Percentiles rank a stretch among this genome's conserved stretches.
phyloP scores from a whole-genome alignment of 2,113 vertebrate species.

The Callaeas wilsoni region DNA sequence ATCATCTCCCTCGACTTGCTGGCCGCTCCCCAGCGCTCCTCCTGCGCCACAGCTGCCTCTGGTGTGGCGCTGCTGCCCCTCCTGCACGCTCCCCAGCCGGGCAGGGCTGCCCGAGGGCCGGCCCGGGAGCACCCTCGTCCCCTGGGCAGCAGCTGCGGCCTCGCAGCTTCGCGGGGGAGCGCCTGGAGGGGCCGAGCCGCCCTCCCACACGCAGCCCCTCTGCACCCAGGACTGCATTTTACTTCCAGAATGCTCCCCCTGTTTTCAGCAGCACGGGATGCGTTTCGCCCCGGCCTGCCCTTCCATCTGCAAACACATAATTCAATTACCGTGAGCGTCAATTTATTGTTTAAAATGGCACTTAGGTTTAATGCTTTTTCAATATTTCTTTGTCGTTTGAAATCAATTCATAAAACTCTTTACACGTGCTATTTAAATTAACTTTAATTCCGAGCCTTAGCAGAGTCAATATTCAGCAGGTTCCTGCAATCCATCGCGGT shows the following conservation, averaged over 20 bases:
- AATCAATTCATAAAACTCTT: slow-evolving; percentile 23
- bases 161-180: fast-evolving
- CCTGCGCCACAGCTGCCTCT: fast-evolving
- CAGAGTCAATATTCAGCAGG: not conserved
- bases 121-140: fast-evolving
- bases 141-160: fast-evolving
- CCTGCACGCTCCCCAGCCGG: fast-evolving
- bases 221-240: fast-evolving
- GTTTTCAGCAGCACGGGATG: not conserved
- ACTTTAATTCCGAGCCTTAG: not conserved
- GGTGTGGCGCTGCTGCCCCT: fast-evolving
- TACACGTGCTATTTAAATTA: not conserved
- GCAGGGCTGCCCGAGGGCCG: not conserved
- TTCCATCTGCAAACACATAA: not conserved
- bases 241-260: fast-evolving
- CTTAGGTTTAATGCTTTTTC: slow-evolving; percentile 10
- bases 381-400: not conserved
- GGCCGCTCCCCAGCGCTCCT: not conserved
- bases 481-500: not conserved
- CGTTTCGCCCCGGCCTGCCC: fast-evolving
- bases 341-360: not conserved
- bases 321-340: not conserved
- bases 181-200: fast-evolving
- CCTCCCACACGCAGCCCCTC: fast-evolving
- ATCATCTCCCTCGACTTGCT: no score